Conservation (phyloP, 2,888 invertebrate species). For the Alentia gelatinosa region DNA sequence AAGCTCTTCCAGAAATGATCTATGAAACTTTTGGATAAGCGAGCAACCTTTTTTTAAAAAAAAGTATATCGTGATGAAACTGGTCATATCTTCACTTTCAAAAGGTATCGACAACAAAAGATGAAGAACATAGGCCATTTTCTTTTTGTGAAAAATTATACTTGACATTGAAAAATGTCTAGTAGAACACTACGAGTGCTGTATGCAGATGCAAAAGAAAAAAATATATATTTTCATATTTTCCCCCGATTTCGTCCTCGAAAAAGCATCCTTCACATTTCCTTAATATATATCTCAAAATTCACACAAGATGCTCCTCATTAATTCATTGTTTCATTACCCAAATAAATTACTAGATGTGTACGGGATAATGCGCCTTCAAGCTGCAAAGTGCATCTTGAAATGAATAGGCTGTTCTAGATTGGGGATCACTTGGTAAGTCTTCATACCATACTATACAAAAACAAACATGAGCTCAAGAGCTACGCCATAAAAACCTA, state of each 20-base stretch:
- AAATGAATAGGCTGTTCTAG: slow-evolving; percentile 56
- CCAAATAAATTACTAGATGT: slow-evolving; percentile 62
- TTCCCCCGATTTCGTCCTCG: background rate
- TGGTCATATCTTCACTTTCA: background rate
- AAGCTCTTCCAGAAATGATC: background rate
- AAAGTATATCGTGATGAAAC: background rate
- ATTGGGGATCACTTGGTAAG: slow-evolving; percentile 53
- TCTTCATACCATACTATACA: slow-evolving; percentile 56
- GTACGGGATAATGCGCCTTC: slow-evolving; percentile 60
- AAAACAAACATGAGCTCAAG: background rate
- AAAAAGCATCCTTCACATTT: background rate
- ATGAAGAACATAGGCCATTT: background rate
- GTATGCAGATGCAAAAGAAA: background rate
- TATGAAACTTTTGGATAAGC: background rate
- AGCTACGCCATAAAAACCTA: background rate
- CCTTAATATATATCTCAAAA: slow-evolving; percentile 27
- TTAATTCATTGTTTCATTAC: slow-evolving; percentile 61
- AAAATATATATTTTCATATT: too few relatives aligned
- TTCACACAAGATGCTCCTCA: slow-evolving; percentile 43
- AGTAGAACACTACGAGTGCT: background rate
- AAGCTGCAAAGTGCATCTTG: slow-evolving; percentile 58
- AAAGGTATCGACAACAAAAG: background rate
- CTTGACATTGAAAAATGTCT: background rate
- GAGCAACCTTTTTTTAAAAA: background rate
- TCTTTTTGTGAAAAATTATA: background rate